A percentile compares a stretch with the other conserved stretches of the same genome.
phyloP scores from a whole-genome alignment of 2,888 invertebrate genomes.

The Rutpela maculata region DNA sequence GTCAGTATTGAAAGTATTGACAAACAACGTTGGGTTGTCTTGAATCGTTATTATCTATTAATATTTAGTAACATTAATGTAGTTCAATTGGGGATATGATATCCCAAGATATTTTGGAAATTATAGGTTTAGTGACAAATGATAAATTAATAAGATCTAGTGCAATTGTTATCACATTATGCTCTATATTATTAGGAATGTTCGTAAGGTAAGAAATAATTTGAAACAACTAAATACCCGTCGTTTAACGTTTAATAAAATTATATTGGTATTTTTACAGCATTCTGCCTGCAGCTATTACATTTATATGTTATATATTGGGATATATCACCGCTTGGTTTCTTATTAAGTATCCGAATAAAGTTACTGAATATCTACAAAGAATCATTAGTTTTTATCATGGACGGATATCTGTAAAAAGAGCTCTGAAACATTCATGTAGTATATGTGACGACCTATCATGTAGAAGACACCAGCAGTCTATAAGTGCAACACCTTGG shows the following conservation, averaged over 20 bases:
- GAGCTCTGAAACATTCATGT: constrained; percentile 71
- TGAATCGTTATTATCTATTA: too few relatives aligned
- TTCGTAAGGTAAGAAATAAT: constrained; percentile 49
- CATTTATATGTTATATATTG: constrained; percentile 70
- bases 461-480: constrained; percentile 77
- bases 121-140: constrained; percentile 53
- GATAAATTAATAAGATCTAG: constrained; percentile 61
- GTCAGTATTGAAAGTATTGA: too few relatives aligned
- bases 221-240: background rate
- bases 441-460: constrained; percentile 78
- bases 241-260: constrained; percentile 35
- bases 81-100: constrained; percentile 18
- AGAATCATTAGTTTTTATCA: constrained; percentile 66
- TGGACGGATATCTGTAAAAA: constrained; percentile 55
- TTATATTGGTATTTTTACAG: constrained; percentile 63
- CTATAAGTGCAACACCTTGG: constrained; percentile 79
- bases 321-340: constrained; percentile 72
- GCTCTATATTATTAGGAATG: constrained; percentile 42
- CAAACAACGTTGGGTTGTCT: too few relatives aligned
- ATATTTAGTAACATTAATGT: too few relatives aligned
- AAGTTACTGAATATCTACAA: constrained; percentile 65
- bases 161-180: constrained; percentile 51
- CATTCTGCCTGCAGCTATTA: constrained; percentile 68
- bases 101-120: constrained; percentile 53
- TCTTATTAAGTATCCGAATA: constrained; percentile 69